Evolutionary conservation across 1,140 invertebrate species (phyloP).

Genomic region (Drosophila serrata): DNA sequence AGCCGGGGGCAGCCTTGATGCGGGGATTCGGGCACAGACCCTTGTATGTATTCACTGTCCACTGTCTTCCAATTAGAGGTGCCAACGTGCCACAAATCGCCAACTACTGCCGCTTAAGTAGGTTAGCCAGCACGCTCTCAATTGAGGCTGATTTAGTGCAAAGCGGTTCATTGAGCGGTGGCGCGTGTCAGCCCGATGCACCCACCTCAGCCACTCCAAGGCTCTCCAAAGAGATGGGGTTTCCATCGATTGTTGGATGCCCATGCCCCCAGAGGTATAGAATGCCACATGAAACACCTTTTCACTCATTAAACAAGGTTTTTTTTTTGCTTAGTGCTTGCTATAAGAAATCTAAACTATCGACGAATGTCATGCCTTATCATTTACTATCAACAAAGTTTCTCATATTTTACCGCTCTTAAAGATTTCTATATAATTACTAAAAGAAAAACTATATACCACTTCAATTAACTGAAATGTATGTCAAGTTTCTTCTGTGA

Average conservation of each 20-base stretch:
- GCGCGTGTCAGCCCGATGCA: constrained; percentile 49
- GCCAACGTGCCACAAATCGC: constrained; percentile 53
- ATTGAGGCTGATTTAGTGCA: constrained; percentile 50
- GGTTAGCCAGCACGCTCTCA: constrained; percentile 54
- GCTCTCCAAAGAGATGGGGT: constrained; percentile 1
- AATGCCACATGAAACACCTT: not conserved
- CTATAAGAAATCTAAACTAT: not conserved
- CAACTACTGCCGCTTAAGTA: constrained; percentile 48
- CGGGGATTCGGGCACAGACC: constrained; percentile 13
- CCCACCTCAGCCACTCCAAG: constrained; percentile 29
- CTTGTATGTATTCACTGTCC: constrained; percentile 24
- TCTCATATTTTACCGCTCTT: rapidly evolving
- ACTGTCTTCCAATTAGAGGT: constrained; percentile 51
- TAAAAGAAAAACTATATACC: not conserved
- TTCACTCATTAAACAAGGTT: not conserved
- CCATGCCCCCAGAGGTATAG: not conserved
- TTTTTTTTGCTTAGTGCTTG: not conserved
- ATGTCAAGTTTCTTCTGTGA: not conserved
- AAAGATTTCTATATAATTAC: not conserved
- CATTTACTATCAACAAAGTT: not conserved
- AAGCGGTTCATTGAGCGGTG: constrained; percentile 48
- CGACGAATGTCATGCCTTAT: not conserved
- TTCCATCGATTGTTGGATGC: constrained; percentile 16
- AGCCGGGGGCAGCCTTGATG: constrained; percentile 21
- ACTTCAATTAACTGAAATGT: not conserved